These are phyloP conservation scores for Lithobates pipiens DNA, from an alignment of 2,797 vertebrate species.

Conservation along the genomic window DNA sequence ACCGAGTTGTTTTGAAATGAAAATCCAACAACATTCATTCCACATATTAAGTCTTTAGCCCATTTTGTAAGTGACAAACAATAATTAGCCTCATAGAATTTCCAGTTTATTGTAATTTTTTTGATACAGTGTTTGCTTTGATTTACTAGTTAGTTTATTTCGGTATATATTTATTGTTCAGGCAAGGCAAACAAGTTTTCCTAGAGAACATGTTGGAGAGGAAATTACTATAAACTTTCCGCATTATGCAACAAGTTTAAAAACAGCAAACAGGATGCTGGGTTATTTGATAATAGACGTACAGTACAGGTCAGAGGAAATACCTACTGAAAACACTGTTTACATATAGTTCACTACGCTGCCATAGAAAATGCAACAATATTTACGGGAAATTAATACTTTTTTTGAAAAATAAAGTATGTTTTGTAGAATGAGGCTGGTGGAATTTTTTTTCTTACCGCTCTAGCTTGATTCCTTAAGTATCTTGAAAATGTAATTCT, in stretches of 20 bases:
- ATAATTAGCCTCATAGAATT: slow-evolving; percentile 12
- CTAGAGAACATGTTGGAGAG: slow-evolving; percentile 48
- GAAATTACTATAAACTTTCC: slow-evolving; percentile 51
- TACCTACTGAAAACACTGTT: slow-evolving; percentile 52
- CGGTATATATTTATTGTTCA: slow-evolving; percentile 31
- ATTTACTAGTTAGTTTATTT: slow-evolving; percentile 49
- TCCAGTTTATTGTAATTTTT: slow-evolving; percentile 27
- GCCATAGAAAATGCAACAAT: slow-evolving; percentile 42
- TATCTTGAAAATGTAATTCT: neutral
- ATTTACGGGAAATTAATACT: slow-evolving; percentile 31
- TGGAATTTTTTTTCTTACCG: neutral
- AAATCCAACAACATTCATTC: neutral
- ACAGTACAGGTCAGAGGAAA: slow-evolving; percentile 54
- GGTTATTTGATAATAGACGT: slow-evolving; percentile 50
- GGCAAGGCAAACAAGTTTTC: slow-evolving; percentile 44
- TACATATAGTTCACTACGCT: slow-evolving; percentile 24
- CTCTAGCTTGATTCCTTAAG: neutral
- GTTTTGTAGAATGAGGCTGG: neutral
- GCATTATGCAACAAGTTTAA: slow-evolving; percentile 46
- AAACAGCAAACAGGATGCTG: slow-evolving; percentile 59
- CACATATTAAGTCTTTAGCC: neutral
- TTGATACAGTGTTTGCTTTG: slow-evolving; percentile 42
- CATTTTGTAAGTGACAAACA: slow-evolving; percentile 18
- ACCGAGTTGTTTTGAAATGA: too few species aligned
- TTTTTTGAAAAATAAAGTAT: slow-evolving; percentile 15